Evolutionary conservation across 2,113 vertebrate species (phyloP).

Genomic region (Leptobrachium ailaonicum): DNA sequence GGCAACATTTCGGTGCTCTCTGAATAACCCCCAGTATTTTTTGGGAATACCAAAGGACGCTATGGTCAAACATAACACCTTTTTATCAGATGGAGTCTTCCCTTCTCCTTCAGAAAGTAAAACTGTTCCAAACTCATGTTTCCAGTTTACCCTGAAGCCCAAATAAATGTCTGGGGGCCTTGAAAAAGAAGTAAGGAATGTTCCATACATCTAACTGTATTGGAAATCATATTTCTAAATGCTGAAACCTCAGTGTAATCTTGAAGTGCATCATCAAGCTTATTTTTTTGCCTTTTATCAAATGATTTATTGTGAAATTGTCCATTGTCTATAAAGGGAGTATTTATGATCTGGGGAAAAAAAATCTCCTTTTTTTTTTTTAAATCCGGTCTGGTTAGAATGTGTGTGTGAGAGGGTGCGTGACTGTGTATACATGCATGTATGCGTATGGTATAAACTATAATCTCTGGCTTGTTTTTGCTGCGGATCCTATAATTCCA

Average conservation of each 20-base stretch:
- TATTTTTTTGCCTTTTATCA: conserved; percentile 36
- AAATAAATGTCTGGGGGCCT: background rate
- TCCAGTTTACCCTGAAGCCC: background rate
- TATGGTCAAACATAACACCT: background rate
- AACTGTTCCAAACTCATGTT: conserved; percentile 2
- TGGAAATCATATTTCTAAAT: background rate
- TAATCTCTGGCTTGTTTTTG: background rate
- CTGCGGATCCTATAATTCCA: background rate
- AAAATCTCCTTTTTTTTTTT: background rate
- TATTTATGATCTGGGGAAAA: conserved; percentile 6
- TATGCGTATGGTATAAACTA: background rate
- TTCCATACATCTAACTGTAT: background rate
- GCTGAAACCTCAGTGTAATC: conserved; percentile 1
- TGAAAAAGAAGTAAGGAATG: background rate
- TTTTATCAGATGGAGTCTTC: background rate
- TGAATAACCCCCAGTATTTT: too few relatives aligned
- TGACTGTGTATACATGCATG: too few relatives aligned
- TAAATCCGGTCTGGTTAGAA: background rate
- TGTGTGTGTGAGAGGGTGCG: background rate
- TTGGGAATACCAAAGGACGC: background rate
- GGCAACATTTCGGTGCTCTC: too few relatives aligned
- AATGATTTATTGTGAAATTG: conserved; percentile 50
- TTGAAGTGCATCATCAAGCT: background rate
- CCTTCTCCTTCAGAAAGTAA: background rate
- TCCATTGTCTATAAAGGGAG: conserved; percentile 47